Evolutionary conservation across 2,888 invertebrate species (phyloP).

Genomic region (Chrysomela aeneicollis): DNA sequence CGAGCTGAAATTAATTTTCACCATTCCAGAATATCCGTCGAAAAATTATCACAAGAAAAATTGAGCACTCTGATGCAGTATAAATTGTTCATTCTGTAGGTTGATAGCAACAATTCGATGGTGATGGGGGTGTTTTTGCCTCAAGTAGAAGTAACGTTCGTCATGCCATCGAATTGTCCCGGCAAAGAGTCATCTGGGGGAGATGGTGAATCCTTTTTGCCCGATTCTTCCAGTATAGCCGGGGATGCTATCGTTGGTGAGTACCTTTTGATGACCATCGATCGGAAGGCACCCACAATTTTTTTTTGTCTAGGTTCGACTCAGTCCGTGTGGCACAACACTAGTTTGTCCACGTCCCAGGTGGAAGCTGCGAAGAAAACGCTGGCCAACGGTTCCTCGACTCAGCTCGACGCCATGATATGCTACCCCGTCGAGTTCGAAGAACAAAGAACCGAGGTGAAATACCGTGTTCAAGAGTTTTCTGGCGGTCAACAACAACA

Average conservation of each 20-base stretch:
- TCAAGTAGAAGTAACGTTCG: conserved; percentile 86
- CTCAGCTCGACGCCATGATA: conserved; percentile 36
- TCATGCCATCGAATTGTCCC: conserved; percentile 84
- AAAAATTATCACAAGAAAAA: too few species aligned
- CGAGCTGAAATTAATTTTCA: too few species aligned
- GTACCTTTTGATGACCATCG: conserved; percentile 17
- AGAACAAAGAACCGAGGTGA: conserved; percentile 22
- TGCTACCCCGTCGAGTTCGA: conserved; percentile 45
- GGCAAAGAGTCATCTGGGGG: conserved; percentile 87
- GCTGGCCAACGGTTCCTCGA: conserved; percentile 44
- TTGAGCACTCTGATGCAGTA: conserved; percentile 16
- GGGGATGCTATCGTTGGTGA: conserved; percentile 69
- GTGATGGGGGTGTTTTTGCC: conserved; percentile 82
- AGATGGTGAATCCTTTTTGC: conserved; percentile 81
- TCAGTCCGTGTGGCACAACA: conserved; percentile 54
- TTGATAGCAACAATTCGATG: conserved; percentile 65
- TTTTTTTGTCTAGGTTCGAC: conserved; percentile 47
- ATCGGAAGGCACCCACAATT: not conserved
- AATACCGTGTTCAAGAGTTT: conserved; percentile 29
- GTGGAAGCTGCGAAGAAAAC: conserved; percentile 36
- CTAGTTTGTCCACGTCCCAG: conserved; percentile 48
- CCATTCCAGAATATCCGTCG: too few species aligned
- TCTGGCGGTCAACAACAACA: conserved; percentile 15
- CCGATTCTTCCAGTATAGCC: conserved; percentile 85
- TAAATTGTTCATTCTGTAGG: conserved; percentile 44